Base-by-base conservation (phyloP, 2,888 invertebrate species). In the Lottia scabra region DNA sequence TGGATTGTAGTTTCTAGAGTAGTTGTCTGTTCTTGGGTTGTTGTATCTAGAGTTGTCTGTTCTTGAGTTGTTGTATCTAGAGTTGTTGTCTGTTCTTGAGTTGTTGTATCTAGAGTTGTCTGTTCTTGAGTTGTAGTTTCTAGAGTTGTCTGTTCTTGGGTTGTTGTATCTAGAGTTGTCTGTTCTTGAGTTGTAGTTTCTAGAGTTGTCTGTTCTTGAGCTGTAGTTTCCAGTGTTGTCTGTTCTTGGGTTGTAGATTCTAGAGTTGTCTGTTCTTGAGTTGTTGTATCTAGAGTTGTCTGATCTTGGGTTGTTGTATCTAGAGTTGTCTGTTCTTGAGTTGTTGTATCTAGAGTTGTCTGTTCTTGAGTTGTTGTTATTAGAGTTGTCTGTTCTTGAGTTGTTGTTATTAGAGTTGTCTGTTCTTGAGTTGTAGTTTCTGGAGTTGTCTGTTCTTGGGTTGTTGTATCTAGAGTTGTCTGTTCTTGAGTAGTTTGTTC, bases 1-100 rank as follows among this genome's bases (percentile, higher is more conserved):
- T 56, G 19, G 2, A 23, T 56, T 56, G 23, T 23, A 23, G 23
- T 19, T 0, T 19, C 23, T 12, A 12, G n/a, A n/a, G n/a, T 12
- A 23, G 56, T 56, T 16, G 19, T 56, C 23, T 56, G 56, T 23
- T 19, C 12, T 23, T 56, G 19, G 0, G 23, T 8, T 56, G 23
- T 56, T 56, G 56, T n/a, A 1, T 56, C 19, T 12, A 1, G 19
- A 56, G 56, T 56, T 56, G 56, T 56, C 23, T 16, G 56, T 56
- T n/a, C n/a, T 56, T 56, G 10, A 19, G 56, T 56, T 56, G 56
- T 56, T n/a, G 19, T n/a, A 3, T 56, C 56, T 56, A 19, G 8
- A 15, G 48, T 56, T 56, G 48, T 56, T 56, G 48, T 56, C n/a
- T 56, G 48, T 8, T 56, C 48, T n/a, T 56, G n/a, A 56, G 48